These are phyloP conservation scores for Umimayanthus chanpuru DNA, from an alignment of 92 coral and sea anemone genomes.

Conservation along the genomic window DNA sequence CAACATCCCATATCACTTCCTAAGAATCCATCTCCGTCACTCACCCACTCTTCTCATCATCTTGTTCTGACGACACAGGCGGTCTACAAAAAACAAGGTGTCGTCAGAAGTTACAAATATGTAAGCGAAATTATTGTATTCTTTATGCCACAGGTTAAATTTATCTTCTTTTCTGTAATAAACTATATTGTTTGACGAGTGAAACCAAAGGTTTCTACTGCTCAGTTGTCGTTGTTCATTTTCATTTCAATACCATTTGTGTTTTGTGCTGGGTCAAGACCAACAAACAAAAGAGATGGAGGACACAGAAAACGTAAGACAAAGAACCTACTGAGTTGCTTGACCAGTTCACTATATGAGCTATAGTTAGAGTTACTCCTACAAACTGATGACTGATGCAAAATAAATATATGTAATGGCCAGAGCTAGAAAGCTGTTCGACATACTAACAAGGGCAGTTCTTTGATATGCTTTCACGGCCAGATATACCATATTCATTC, in stretches of 20 bases:
- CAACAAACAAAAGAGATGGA: too few relatives aligned
- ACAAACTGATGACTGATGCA: not conserved
- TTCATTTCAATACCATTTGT: too few relatives aligned
- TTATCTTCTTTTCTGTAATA: not conserved
- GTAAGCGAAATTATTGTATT: not conserved
- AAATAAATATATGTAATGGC: not conserved
- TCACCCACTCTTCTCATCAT: slow-evolving; percentile 30
- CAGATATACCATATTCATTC: not conserved
- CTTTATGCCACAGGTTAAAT: not conserved
- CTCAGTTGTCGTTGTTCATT: too few relatives aligned
- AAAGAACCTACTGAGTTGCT: too few relatives aligned
- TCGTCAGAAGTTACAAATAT: not conserved
- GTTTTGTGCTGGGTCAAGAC: too few relatives aligned
- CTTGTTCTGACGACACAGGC: slow-evolving; percentile 31
- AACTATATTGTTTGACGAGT: not conserved
- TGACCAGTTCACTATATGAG: too few relatives aligned
- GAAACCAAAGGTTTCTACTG: too few relatives aligned
- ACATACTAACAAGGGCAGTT: not conserved
- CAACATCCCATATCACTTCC: too few relatives aligned
- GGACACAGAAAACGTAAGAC: too few relatives aligned
- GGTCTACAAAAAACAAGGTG: not conserved
- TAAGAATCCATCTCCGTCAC: too few relatives aligned
- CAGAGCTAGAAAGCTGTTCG: not conserved
- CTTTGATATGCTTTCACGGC: not conserved
- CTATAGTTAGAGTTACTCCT: too few relatives aligned